Evolutionary conservation across 2,888 invertebrate genomes (phyloP).

Genomic region (Smittia aterrima): DNA sequence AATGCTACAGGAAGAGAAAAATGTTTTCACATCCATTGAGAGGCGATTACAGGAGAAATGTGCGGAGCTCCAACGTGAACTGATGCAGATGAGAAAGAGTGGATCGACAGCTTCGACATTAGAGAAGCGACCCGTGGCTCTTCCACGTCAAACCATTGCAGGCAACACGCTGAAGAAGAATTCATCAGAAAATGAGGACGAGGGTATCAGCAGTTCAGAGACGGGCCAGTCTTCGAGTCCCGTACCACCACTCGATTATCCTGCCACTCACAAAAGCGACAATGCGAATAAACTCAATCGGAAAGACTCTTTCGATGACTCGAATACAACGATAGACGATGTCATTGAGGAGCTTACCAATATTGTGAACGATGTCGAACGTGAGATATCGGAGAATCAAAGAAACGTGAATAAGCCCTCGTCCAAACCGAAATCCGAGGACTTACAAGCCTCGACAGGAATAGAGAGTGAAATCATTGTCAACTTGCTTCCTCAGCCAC

Average conservation of each 20-base stretch:
- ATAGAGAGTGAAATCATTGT: conserved; percentile 62
- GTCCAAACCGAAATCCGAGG: conserved; percentile 45
- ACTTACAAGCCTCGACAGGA: conserved; percentile 44
- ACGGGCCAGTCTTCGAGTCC: conserved; percentile 68
- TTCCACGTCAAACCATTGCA: conserved; percentile 50
- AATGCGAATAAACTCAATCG: conserved; percentile 38
- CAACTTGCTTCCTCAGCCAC: conserved; percentile 77
- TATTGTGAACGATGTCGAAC: conserved; percentile 81
- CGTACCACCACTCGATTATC: conserved; percentile 60
- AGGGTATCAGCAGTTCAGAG: conserved; percentile 85
- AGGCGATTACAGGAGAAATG: conserved; percentile 73
- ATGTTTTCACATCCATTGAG: conserved; percentile 69
- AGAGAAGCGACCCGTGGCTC: conserved; percentile 50
- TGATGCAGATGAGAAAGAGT: conserved; percentile 55
- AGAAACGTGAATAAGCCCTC: conserved; percentile 43
- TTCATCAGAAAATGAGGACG: conserved; percentile 79
- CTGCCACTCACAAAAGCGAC: conserved; percentile 34
- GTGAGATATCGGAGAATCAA: conserved; percentile 55
- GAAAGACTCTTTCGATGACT: conserved; percentile 56
- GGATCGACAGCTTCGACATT: conserved; percentile 47
- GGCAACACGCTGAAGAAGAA: conserved; percentile 50
- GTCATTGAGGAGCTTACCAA: conserved; percentile 82
- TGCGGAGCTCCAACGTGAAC: conserved; percentile 71
- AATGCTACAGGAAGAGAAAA: conserved; percentile 76
- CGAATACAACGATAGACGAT: conserved; percentile 81